These are phyloP conservation scores for Bubalus kerabau DNA, from an alignment of 2,113 vertebrate genomes.

Conservation along the genomic window DNA sequence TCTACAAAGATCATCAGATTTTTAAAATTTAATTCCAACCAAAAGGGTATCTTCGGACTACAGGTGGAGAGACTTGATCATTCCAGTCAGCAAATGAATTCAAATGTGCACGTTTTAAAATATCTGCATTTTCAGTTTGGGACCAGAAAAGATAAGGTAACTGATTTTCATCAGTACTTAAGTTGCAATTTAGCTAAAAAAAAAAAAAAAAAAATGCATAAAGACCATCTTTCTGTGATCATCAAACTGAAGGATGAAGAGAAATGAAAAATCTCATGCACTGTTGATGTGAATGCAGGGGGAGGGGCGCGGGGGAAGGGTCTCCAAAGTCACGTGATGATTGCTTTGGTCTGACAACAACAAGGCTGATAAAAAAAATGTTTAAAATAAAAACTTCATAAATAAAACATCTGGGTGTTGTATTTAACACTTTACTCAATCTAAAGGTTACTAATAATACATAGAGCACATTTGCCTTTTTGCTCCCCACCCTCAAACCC, in stretches of 20 bases:
- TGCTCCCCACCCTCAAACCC: conserved; percentile 56
- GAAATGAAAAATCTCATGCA: conserved; percentile 12
- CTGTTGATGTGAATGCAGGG: background rate
- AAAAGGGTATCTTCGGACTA: conserved; percentile 59
- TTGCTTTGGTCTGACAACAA: conserved; percentile 65
- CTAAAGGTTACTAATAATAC: conserved; percentile 80
- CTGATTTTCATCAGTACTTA: conserved; percentile 23
- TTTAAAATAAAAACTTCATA: conserved; percentile 83
- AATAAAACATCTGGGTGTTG: conserved; percentile 79
- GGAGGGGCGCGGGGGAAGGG: background rate
- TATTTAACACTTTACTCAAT: conserved; percentile 78
- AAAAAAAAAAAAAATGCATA: conserved; percentile 19
- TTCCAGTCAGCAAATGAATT: conserved; percentile 35
- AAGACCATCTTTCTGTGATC: conserved; percentile 35
- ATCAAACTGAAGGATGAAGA: conserved; percentile 29
- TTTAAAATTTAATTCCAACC: conserved; percentile 80
- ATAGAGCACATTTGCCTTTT: conserved; percentile 71
- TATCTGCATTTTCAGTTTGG: conserved; percentile 8
- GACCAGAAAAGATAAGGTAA: conserved; percentile 30
- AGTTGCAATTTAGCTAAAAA: conserved; percentile 35
- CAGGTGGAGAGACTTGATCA: conserved; percentile 48
- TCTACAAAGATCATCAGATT: conserved; percentile 78
- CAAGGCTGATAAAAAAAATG: conserved; percentile 76
- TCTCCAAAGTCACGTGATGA: conserved; percentile 51
- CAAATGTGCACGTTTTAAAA: conserved; percentile 47